Conservation (phyloP, 2,888 invertebrate species). For the Monoplex corrugatus region DNA sequence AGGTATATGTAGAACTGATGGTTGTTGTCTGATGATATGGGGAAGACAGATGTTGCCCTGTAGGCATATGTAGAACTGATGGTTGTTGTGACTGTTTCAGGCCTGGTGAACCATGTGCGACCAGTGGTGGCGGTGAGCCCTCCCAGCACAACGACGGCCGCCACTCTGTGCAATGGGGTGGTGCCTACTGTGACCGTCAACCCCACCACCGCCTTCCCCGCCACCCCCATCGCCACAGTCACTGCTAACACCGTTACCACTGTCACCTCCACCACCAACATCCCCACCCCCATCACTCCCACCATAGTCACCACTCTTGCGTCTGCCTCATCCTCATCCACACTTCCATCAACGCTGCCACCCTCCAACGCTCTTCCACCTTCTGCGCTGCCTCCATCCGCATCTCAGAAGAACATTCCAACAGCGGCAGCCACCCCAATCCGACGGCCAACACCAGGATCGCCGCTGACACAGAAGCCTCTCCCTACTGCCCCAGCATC, state of each 20-base stretch:
- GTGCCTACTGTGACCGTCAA: slow-evolving; percentile 78
- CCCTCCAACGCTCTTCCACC: slow-evolving; percentile 35
- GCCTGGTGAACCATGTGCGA: slow-evolving; percentile 47
- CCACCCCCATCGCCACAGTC: slow-evolving; percentile 83
- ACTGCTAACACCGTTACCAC: slow-evolving; percentile 41
- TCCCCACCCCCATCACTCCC: slow-evolving; percentile 39
- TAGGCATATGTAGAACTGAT: not conserved
- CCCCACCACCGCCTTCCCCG: slow-evolving; percentile 82
- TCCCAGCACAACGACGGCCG: slow-evolving; percentile 81
- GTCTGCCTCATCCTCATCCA: slow-evolving; percentile 24
- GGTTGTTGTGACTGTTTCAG: slow-evolving; percentile 19
- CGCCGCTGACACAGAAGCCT: slow-evolving; percentile 46
- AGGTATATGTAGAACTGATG: not conserved
- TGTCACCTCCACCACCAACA: slow-evolving; percentile 49
- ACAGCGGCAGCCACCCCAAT: slow-evolving; percentile 48
- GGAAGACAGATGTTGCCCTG: too few species aligned
- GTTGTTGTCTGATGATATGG: too few species aligned
- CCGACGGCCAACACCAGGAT: slow-evolving; percentile 41
- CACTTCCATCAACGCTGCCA: slow-evolving; percentile 39
- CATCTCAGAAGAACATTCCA: slow-evolving; percentile 52
- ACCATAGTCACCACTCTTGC: slow-evolving; percentile 51
- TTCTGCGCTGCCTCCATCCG: slow-evolving; percentile 47
- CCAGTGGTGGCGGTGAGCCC: slow-evolving; percentile 63
- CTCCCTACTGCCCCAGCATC: slow-evolving; percentile 32
- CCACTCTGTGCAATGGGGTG: slow-evolving; percentile 62